Evolutionary conservation across 2,888 invertebrate species (phyloP), one percentile per base, ranked within the genome.

Genomic region (Phalangium opilio): DNA sequence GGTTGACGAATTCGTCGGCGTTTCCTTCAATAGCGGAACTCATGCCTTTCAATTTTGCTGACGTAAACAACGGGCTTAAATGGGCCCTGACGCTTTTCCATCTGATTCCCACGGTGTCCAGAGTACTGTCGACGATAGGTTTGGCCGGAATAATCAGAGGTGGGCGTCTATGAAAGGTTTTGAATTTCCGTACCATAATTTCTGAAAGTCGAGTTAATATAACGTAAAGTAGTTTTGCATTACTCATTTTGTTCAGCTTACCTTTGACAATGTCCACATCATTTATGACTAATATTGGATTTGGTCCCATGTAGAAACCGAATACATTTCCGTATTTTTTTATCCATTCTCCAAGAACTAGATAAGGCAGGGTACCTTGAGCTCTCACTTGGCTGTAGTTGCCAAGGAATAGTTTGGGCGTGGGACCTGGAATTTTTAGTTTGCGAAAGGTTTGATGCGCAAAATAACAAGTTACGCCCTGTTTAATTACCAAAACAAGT

Each of bases 1-100:
- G 60, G 1, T 60, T 53, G 27, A 68, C 49, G 12, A 69, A 61
- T 17, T 61, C 60, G 33, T 63, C 57, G 12, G 67, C 63, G 40
- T 65, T 63, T 14, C 63, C 59, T 43, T 64, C 63, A 49, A 72
- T 66, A 21, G 65, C 60, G 1, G 64, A 63, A 7, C 65, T 57
- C 64, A 71, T 67, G 60, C 66, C 58, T 46, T 51, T 55, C 4
- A 57, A 48, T 42, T 57, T 57, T 2, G 46, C 44, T 1, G 52
- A 45, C n/a, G 52, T 57, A 45, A 57, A 57, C 2, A 54, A 49
- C 12, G 55, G 56, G 2, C 50, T 57, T 10, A 57, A 38, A 8
- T 51, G 41, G 17, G 45, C 48, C n/a, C 56, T 21, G 3, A 54
- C 43, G 41, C 51, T 50, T 43, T 57, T 57, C 56, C 56, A 57